Base-by-base conservation (phyloP, 2,888 invertebrate genomes). In the Rhagium mordax region DNA sequence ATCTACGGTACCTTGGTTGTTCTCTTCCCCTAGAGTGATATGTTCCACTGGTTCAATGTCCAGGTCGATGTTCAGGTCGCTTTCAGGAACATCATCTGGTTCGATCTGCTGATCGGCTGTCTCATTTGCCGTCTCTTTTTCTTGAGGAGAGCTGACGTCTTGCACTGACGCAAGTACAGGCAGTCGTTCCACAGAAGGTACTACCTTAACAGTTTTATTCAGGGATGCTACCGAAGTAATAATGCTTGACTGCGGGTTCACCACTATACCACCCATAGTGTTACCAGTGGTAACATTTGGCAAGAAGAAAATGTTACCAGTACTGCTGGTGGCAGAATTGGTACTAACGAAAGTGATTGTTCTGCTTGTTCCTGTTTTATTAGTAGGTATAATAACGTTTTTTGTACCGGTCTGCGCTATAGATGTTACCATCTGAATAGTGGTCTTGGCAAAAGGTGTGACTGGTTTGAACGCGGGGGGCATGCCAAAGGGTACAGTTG, bases 31-130 rank as follows among this genome's bases (percentile, higher is more conserved):
- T 18, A 77, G 47, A 18, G 27, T 74, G 15, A 79, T 68, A 48
- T 80, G 81, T 60, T 81, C 81, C n/a, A 81, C 61, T 6, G 79
- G 76, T 18, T 53, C 65, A 8, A 65, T 41, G 33, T 13, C 27
- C 51, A 24, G 16, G 16, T 33, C 65, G 16, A 65, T 41, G 33
- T 13, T 49, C 51, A 24, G 16, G 16, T 33, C 16, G 24, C 7
- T 15, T n/a, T 57, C 55, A 3, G 13, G 41, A 41, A 13, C 41
- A 4, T 15, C 27, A 27, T n/a, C 24, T 13, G 24, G 5, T 27
- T 15, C n/a, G 15, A 27, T 24, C 13, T n/a, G 29, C 47, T 10
- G 1, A 0, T 21, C 21, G 16, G 10, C 15, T 3, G n/a, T 16
- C 4, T 41, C 47, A 4, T n/a, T n/a, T 4, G n/a, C 4, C n/a